Evolutionary conservation across 1,140 invertebrate genomes (phyloP).

Genomic region (Caenorhabditis latens): DNA sequence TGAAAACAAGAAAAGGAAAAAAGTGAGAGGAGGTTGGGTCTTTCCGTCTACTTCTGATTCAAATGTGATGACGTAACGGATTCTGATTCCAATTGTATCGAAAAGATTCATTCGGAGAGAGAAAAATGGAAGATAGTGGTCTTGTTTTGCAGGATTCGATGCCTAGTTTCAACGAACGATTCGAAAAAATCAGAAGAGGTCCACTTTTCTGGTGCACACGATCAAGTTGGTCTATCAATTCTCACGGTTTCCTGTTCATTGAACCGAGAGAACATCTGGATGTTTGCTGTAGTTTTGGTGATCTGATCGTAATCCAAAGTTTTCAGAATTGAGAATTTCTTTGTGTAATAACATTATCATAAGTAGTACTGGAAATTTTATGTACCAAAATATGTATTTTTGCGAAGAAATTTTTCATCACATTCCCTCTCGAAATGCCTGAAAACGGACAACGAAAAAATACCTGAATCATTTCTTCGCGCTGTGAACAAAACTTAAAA

Average conservation of each 20-base stretch:
- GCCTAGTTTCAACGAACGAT: not conserved
- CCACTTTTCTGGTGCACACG: not conserved
- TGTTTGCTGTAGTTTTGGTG: not conserved
- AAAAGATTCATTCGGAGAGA: not conserved
- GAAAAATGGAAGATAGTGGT: not conserved
- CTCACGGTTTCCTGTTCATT: not conserved
- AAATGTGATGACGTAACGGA: not conserved
- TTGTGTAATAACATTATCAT: no score
- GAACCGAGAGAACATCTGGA: not conserved
- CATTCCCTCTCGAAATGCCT: no score
- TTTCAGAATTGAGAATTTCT: no score
- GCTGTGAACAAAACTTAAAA: no score
- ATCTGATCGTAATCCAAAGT: not conserved
- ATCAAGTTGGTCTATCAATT: not conserved
- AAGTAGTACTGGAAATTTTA: no score
- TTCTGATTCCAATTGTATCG: constrained; percentile 2
- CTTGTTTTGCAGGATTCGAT: not conserved
- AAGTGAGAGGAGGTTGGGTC: not conserved
- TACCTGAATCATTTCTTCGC: no score
- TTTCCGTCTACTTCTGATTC: constrained; percentile 1
- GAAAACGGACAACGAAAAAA: no score
- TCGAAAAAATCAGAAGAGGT: not conserved
- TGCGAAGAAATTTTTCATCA: no score
- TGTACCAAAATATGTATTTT: no score
- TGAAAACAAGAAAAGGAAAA: constrained; percentile 4